Base-by-base conservation (phyloP, 2,797 vertebrate genomes). In the Danio albolineatus region DNA sequence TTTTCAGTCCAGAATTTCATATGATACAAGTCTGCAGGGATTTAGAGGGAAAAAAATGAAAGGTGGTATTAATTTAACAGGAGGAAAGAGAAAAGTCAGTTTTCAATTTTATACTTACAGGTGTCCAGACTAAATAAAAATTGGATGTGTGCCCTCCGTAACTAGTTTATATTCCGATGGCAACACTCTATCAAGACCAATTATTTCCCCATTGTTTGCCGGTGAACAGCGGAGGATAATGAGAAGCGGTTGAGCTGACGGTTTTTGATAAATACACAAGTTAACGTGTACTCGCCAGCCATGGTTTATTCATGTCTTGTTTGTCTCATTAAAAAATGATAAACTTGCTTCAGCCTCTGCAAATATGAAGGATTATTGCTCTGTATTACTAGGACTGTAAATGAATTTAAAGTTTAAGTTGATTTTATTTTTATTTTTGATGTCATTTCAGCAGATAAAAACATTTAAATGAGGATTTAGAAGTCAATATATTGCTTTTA, bases 121-220 rank as follows among this genome's bases (percentile, higher is more conserved):
- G n/a, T 57, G 38, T 7, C 65, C 44, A 77, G 53, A 73, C 12
- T 21, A 61, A 61, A 67, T 43, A 6, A 8, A 38, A 67, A 12
- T 65, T 28, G n/a, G 21, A 16, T 13, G 66, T 14, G 38, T n/a
- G 44, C 10, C 8, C 51, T 67, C 53, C 14, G n/a, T 12, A 19
- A 67, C 39, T 51, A 49, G 53, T 84, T 64, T 53, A 57, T 82
- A 69, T 79, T 76, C 83, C 36, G 61, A 17, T 67, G n/a, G 21
- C 60, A 76, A 41, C 21, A 16, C 43, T 73, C n/a, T 44, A 51
- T 71, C 51, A 60, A 71, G 56, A 78, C 62, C 75, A 71, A 66
- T 77, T 69, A 59, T 14, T 61, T 82, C 41, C n/a, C 56, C 17
- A 54, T 69, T 76, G 76, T 73, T 79, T 82, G 66, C 72, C 72